These are phyloP conservation scores for Cossypha niveicapilla DNA, from an alignment of 2,797 vertebrate species.

Conservation along the genomic window DNA sequence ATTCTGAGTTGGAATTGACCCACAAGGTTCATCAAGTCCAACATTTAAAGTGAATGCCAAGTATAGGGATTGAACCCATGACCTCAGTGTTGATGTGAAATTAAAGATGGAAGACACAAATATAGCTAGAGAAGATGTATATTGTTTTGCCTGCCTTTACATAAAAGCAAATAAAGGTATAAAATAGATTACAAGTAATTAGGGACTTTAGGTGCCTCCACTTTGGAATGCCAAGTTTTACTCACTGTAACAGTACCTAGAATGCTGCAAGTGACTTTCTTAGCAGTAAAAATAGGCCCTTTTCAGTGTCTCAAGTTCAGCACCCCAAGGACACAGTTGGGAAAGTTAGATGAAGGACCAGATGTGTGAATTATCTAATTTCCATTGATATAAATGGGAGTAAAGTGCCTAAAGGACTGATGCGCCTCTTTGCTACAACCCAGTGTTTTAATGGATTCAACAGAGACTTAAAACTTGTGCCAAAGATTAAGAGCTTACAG, in stretches of 20 bases:
- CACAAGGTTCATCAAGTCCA: not conserved
- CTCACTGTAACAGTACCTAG: not conserved
- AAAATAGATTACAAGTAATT: not conserved
- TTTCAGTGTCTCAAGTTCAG: not conserved
- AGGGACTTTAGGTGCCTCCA: not conserved
- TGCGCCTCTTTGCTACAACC: not conserved
- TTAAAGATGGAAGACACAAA: not conserved
- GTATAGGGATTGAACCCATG: not conserved
- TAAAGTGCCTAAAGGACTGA: not conserved
- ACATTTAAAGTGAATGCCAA: not conserved
- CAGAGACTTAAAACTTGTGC: not conserved
- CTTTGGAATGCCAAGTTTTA: not conserved
- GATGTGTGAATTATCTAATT: constrained; percentile 45
- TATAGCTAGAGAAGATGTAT: not conserved
- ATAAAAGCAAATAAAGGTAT: not conserved
- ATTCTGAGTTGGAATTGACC: not conserved
- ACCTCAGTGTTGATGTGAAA: not conserved
- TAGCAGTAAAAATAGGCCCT: not conserved
- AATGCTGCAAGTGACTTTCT: not conserved
- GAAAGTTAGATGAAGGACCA: not conserved
- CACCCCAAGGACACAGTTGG: not conserved
- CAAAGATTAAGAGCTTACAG: not conserved
- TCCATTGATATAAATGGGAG: not conserved
- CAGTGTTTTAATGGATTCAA: constrained; percentile 16
- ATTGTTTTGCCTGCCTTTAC: not conserved